Percentiles rank a stretch among this genome's conserved stretches.
Conservation (phyloP, 2,797 vertebrate species). For the Oryzias dopingdopingensis region DNA sequence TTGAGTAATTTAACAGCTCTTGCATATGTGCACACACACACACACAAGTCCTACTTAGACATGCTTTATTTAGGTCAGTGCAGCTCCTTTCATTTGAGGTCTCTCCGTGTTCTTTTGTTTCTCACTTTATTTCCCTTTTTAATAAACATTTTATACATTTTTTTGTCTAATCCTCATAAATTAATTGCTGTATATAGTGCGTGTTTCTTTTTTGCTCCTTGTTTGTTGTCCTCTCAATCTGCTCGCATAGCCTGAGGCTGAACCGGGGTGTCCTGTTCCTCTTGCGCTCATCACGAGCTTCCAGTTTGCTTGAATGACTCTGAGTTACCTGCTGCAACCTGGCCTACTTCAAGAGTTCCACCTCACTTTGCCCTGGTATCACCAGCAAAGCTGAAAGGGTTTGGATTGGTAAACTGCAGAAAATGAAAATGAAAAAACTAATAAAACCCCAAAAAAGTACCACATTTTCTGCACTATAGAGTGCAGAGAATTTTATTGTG, state of each 20-base stretch:
- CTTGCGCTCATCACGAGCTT: conserved; percentile 36
- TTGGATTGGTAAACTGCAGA: too few relatives aligned
- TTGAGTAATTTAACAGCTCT: conserved; percentile 11
- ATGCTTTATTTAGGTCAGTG: conserved; percentile 14
- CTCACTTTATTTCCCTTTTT: neutral
- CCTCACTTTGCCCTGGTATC: conserved; percentile 43
- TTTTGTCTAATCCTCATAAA: conserved; percentile 5
- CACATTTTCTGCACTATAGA: too few relatives aligned
- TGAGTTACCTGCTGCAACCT: conserved; percentile 67
- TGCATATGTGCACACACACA: neutral
- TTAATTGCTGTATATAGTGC: neutral
- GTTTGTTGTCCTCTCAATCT: conserved; percentile 1
- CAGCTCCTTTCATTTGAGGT: conserved; percentile 6
- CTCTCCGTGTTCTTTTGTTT: neutral
- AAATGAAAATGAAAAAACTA: too few relatives aligned
- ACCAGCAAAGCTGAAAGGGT: conserved; percentile 52
- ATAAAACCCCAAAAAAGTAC: too few relatives aligned
- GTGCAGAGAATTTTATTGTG: too few relatives aligned
- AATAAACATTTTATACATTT: neutral
- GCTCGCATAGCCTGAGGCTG: conserved; percentile 30
- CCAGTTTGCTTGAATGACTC: conserved; percentile 56
- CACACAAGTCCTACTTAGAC: neutral
- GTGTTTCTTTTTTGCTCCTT: neutral
- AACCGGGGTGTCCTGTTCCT: conserved; percentile 54
- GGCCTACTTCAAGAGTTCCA: conserved; percentile 64